Conservation (phyloP, 2,888 invertebrate species). For the Orthosia cruda region DNA sequence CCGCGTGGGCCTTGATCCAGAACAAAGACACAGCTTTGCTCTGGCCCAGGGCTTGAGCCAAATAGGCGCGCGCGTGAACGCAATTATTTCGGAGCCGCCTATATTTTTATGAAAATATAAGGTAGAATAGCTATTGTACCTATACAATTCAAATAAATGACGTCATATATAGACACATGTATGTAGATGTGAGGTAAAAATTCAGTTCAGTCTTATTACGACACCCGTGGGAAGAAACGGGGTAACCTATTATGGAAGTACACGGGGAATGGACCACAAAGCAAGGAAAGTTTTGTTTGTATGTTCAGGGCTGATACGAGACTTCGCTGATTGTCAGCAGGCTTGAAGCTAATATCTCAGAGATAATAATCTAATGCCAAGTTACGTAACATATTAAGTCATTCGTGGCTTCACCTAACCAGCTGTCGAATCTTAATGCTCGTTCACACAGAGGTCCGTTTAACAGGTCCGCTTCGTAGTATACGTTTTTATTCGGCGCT, state of each 20-base stretch:
- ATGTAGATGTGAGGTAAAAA: conserved; percentile 43
- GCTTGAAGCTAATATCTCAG: background rate
- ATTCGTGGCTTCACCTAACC: background rate
- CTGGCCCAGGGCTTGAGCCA: no score
- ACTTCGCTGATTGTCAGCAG: conserved; percentile 8
- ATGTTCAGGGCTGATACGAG: conserved; percentile 27
- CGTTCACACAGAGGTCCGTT: no score
- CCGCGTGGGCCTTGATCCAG: no score
- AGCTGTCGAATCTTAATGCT: background rate
- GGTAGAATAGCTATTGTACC: background rate
- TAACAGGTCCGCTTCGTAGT: no score
- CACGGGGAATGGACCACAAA: conserved; percentile 56
- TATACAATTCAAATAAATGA: conserved; percentile 32
- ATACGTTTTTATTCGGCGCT: no score
- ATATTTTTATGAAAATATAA: conserved; percentile 14
- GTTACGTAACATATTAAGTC: background rate
- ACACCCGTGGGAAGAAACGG: conserved; percentile 58
- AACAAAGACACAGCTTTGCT: no score
- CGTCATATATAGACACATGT: conserved; percentile 17
- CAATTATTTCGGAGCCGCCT: conserved; percentile 17
- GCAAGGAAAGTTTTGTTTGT: conserved; percentile 53
- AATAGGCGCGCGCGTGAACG: no score
- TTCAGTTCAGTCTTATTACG: conserved; percentile 56
- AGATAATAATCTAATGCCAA: background rate
- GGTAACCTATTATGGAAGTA: conserved; percentile 53